Base-by-base conservation (phyloP, 2,888 invertebrate genomes). In the Drosophila picticornis region DNA sequence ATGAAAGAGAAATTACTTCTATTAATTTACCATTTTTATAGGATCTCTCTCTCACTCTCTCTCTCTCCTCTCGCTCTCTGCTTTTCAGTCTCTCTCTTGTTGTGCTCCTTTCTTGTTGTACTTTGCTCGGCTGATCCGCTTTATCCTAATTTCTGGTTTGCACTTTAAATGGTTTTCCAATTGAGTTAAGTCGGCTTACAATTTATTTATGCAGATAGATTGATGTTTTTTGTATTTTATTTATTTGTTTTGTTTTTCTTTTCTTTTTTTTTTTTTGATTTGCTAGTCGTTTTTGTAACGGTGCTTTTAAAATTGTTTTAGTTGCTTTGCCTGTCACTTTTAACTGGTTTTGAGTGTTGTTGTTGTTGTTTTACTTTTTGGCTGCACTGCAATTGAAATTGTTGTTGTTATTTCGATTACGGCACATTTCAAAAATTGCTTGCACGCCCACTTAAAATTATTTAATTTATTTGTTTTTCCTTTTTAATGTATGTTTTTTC, bases 381-480 rank as follows among this genome's bases (percentile, higher is more conserved):
- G 75, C 80, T 84, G 88, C 87, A 89, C 87, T 87, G 87, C 84
- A 87, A 87, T 87, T 79, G 83, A 76, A 88, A 83, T 82, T 80
- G 72, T 80, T 85, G 64, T 76, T 81, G 62, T 67, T 65, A 64
- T 72, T 69, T 70, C 57, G 56, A 55, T 53, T 55, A 25, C 50
- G 68, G 65, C 51, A 62, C 65, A 60, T 67, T 70, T 62, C 58
- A 72, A 81, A 72, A 53, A 71, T 76, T 83, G 73, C 68, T 73
- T 48, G 63, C 72, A 66, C 85, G 75, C 85, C 85, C 78, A 86
- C 83, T 80, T 72, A 10, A 40, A 58, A 55, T n/a, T 16, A 29
- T 10, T 7, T 27, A 5, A 27, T 56, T 53, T 34, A 25, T 56
- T 16, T 19, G 40, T 52, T 63, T 50, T 52, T 59, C 38, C 25